Percentiles rank a stretch among this genome's conserved stretches.
Evolutionary conservation across 2,113 vertebrate genomes (phyloP).

Genomic region (Paradisaea rubra): DNA sequence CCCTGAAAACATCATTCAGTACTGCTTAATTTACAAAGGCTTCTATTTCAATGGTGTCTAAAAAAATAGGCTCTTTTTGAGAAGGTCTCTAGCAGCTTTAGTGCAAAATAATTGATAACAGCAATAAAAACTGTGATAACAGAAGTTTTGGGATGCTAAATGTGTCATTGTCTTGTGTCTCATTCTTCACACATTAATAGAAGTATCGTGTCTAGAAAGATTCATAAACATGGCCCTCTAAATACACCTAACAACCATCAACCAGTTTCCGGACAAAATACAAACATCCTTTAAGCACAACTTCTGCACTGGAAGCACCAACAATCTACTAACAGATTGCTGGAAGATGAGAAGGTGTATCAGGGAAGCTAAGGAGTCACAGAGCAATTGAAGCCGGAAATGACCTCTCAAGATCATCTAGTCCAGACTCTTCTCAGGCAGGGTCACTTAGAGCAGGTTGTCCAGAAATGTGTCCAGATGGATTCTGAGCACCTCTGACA

Average conservation of each 20-base stretch:
- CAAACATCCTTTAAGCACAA: background rate
- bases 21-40: background rate
- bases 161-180: background rate
- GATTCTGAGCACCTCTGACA: background rate
- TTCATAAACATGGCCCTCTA: background rate
- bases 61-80: background rate
- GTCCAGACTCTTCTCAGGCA: background rate
- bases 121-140: background rate
- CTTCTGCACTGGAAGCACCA: background rate
- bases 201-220: background rate
- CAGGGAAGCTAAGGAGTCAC: background rate
- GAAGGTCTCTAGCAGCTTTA: background rate
- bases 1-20: background rate
- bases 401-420: background rate
- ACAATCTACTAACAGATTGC: background rate
- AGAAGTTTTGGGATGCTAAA: background rate
- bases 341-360: background rate
- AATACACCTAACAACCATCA: background rate
- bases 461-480: background rate
- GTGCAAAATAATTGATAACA: background rate
- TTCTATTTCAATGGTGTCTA: background rate
- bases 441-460: background rate
- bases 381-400: background rate
- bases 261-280: background rate
- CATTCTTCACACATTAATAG: background rate